Percentiles rank a stretch among this genome's conserved stretches.
These are phyloP conservation scores for Dermolepida albohirtum DNA, from an alignment of 2,888 invertebrate genomes.

Conservation along the genomic window DNA sequence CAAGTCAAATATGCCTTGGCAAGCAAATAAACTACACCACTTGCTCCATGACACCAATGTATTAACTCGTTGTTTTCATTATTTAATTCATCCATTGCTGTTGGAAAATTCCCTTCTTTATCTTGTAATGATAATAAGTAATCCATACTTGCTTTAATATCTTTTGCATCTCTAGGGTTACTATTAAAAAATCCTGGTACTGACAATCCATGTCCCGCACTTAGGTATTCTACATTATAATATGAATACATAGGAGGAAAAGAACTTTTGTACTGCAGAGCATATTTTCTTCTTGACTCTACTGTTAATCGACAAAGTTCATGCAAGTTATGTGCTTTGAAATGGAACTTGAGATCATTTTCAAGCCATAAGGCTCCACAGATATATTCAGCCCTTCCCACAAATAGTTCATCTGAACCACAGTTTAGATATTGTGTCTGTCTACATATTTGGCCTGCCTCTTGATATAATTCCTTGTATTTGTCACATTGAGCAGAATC, in stretches of 20 bases:
- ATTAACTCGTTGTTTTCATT: conserved; percentile 74
- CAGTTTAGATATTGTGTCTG: conserved; percentile 70
- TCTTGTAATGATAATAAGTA: conserved; percentile 76
- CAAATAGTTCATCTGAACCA: conserved; percentile 86
- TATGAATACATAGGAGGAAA: conserved; percentile 85
- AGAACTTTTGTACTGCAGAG: conserved; percentile 69
- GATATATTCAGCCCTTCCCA: conserved; percentile 86
- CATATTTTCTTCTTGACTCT: conserved; percentile 78
- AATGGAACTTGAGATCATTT: conserved; percentile 67
- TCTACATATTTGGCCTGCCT: conserved; percentile 65
- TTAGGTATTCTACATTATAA: conserved; percentile 79
- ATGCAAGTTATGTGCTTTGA: conserved; percentile 68
- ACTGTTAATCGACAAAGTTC: conserved; percentile 78
- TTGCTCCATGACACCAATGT: conserved; percentile 94
- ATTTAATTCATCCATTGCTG: conserved; percentile 77
- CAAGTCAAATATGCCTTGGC: conserved; percentile 83
- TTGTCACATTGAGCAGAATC: conserved; percentile 60
- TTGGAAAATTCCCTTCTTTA: conserved; percentile 69
- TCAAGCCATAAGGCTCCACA: conserved; percentile 81
- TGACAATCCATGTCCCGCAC: conserved; percentile 77
- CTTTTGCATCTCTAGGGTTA: conserved; percentile 68
- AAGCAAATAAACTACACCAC: conserved; percentile 84
- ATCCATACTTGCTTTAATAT: conserved; percentile 76
- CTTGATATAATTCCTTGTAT: conserved; percentile 63
- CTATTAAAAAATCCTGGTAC: conserved; percentile 70